Evolutionary conservation across 1,140 invertebrate genomes (phyloP), one percentile per base, ranked within the genome.

Genomic region (Temnothorax longispinosus): DNA sequence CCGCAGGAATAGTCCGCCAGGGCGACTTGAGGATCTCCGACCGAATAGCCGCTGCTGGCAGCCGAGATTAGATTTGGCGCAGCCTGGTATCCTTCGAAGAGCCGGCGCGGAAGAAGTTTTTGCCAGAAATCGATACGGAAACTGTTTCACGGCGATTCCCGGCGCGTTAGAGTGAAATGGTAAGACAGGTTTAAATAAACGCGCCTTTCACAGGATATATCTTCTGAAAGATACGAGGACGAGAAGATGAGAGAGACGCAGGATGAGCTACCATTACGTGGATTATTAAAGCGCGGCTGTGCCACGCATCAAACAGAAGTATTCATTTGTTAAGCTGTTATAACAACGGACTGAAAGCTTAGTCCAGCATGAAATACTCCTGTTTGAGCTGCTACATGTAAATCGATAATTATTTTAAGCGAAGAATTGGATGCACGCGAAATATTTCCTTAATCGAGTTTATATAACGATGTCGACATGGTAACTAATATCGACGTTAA

Each of bases 91-190:
- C 60, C 27, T 56, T 44, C 75, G 35, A 65, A 85, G 62, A 80
- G 38, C 8, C 54, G 38, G 50, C 80, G 84, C 50, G 32, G 38
- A 86, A 67, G 76, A 77, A 86, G 52, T 86, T 86, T 58, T 21
- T 18, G 52, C n/a, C 10, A 44, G 41, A 60, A 69, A 86, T 81
- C 77, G 85, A 86, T 86, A 86, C 76, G 76, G 64, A 82, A 86
- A 69, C 41, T 47, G 69, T 84, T 84, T 84, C 72, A 84, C 18
- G 41, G 85, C 35, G 64, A 67, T 81, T 86, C 64, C 21, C 62
- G 65, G 21, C 13, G 38, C 62, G 13, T 44, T 56, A 54, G 41
- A 54, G 50, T 27, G 50, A 80, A 86, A 67, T 38, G 38, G n/a
- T 13, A 21, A n/a, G 44, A 50, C 18, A 11, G 5, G 18, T 84